Conservation (phyloP, 2,113 vertebrate genomes). For the Saccopteryx bilineata region DNA sequence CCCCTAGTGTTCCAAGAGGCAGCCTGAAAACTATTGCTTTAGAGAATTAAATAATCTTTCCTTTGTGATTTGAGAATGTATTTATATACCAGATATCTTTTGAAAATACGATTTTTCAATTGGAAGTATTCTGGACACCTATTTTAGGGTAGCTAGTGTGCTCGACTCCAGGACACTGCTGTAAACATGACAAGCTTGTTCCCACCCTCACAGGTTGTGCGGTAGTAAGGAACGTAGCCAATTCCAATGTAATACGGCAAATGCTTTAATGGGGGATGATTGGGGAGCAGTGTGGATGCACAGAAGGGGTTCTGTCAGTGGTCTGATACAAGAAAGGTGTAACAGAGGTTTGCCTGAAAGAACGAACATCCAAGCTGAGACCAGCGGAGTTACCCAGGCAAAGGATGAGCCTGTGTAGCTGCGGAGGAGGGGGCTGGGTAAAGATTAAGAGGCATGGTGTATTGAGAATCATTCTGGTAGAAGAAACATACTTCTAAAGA, state of each 20-base stretch:
- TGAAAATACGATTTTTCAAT: constrained; percentile 5
- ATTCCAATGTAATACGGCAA: not conserved
- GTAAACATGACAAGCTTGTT: not conserved
- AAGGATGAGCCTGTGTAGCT: not conserved
- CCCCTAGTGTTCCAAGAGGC: not conserved
- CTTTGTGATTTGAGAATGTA: not conserved
- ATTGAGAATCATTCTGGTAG: not conserved
- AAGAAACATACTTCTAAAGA: not conserved
- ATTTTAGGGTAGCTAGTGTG: not conserved
- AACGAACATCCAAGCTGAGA: not conserved
- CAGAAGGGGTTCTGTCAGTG: not conserved
- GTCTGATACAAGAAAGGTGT: not conserved
- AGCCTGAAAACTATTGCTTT: not conserved
- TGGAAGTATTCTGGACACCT: not conserved
- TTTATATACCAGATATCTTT: not conserved
- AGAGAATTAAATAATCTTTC: constrained; percentile 33
- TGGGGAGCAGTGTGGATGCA: not conserved
- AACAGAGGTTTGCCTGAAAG: not conserved
- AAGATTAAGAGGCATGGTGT: not conserved
- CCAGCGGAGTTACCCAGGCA: not conserved
- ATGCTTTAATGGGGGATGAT: not conserved
- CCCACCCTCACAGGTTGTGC: not conserved
- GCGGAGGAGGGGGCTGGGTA: not conserved
- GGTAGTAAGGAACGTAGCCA: not conserved
- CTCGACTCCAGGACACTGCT: not conserved